Percentiles rank a stretch among this genome's conserved stretches.
phyloP scores from a whole-genome alignment of 2,797 vertebrate species.

The Lacerta bilineata region DNA sequence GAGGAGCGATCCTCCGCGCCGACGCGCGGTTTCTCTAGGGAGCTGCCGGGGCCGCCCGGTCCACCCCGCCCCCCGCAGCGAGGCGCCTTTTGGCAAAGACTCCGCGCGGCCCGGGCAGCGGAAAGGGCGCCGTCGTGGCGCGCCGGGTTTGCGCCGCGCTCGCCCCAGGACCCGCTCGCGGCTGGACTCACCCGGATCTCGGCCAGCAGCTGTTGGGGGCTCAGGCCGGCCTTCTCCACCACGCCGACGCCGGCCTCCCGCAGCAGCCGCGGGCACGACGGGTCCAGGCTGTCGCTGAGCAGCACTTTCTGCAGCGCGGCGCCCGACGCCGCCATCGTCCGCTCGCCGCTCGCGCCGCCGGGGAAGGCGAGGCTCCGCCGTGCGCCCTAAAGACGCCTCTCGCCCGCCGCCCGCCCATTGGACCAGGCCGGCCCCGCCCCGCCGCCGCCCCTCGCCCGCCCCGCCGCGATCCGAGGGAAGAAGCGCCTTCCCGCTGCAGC shows the following conservation, averaged over 20 bases:
- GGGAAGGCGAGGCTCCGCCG: not conserved
- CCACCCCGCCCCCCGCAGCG: too few relatives aligned
- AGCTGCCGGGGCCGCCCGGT: too few relatives aligned
- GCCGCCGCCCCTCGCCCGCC: not conserved
- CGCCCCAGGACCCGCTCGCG: not conserved
- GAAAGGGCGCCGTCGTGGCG: too few relatives aligned
- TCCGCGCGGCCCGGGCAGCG: too few relatives aligned
- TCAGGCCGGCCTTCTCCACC: slow-evolving; percentile 88
- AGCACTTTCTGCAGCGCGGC: slow-evolving; percentile 84
- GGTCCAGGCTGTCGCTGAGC: slow-evolving; percentile 94
- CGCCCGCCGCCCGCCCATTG: not conserved
- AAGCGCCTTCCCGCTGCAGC: too few relatives aligned
- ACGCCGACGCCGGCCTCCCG: slow-evolving; percentile 89
- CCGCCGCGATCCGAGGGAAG: too few relatives aligned
- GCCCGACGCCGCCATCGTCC: not conserved
- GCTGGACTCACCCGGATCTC: slow-evolving; percentile 86
- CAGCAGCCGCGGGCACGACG: slow-evolving; percentile 88
- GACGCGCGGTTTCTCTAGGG: too few relatives aligned
- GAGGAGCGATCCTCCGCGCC: too few relatives aligned
- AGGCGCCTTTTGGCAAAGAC: too few relatives aligned
- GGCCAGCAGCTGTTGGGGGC: slow-evolving; percentile 86
- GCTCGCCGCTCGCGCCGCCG: not conserved
- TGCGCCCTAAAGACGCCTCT: not conserved
- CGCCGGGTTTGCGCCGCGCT: too few relatives aligned
- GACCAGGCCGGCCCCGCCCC: not conserved